These are phyloP conservation scores for Tapirus indicus DNA, from an alignment of 2,797 vertebrate species.

Conservation along the genomic window DNA sequence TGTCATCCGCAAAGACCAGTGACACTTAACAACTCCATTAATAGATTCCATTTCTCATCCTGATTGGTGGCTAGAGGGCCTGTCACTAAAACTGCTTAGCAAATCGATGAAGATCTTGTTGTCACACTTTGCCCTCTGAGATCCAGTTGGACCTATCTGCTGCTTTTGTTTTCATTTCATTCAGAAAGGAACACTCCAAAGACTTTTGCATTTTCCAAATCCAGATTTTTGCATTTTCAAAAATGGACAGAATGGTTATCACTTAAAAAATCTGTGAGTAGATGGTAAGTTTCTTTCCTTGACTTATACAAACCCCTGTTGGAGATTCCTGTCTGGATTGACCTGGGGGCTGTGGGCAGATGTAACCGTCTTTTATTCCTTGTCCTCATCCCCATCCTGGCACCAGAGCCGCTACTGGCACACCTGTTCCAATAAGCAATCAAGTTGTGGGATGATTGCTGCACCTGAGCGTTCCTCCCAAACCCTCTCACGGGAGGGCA, in stretches of 20 bases:
- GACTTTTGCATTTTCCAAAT: not conserved
- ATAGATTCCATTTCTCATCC: conserved; percentile 61
- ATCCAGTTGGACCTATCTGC: not conserved
- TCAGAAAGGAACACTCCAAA: conserved; percentile 5
- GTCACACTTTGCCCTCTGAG: not conserved
- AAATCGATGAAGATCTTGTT: not conserved
- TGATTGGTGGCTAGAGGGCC: conserved; percentile 54
- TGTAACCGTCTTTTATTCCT: not conserved
- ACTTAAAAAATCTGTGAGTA: not conserved
- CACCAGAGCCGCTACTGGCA: not conserved
- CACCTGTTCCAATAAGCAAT: not conserved
- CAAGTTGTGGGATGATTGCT: fast-evolving
- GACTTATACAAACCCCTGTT: not conserved
- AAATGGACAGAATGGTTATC: not conserved
- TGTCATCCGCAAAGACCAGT: conserved; percentile 52
- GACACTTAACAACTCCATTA: conserved; percentile 26
- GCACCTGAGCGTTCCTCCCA: not conserved
- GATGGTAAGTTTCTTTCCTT: not conserved
- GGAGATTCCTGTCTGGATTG: not conserved
- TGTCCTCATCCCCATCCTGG: fast-evolving
- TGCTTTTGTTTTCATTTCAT: not conserved
- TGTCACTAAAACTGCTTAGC: not conserved
- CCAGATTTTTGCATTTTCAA: not conserved
- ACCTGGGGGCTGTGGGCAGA: not conserved
- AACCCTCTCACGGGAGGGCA: not conserved